Conservation (phyloP, 2,113 vertebrate genomes). For the Phylloscopus trochiloides region DNA sequence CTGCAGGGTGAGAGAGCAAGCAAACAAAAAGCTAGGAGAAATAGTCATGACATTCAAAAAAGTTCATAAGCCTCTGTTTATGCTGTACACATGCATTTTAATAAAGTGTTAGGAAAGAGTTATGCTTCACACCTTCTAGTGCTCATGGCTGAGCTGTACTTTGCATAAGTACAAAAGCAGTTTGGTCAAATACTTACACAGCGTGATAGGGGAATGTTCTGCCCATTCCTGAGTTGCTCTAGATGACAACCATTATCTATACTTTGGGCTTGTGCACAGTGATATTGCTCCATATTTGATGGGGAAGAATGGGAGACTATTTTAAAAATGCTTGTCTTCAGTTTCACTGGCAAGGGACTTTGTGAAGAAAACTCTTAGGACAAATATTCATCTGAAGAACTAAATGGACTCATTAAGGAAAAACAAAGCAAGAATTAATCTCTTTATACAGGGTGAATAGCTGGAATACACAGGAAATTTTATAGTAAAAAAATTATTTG, state of each 20-base stretch:
- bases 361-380: neutral
- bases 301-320: neutral
- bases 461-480: neutral
- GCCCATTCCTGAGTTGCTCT: neutral
- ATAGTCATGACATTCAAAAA: neutral
- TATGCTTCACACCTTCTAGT: neutral
- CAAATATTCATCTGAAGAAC: neutral
- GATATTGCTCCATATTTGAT: neutral
- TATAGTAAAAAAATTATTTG: neutral
- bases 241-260: accelerated
- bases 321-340: neutral
- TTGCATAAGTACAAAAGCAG: neutral
- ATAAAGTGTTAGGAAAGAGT: neutral
- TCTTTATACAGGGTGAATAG: neutral
- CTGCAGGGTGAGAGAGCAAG: neutral
- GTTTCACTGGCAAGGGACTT: neutral
- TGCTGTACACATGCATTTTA: neutral
- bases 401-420: neutral
- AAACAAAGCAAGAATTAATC: neutral
- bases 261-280: neutral
- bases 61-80: neutral
- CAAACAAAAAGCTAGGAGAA: neutral
- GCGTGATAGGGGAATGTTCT: neutral
- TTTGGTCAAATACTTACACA: neutral
- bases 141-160: neutral